A percentile compares a stretch with the other conserved stretches of the same genome.
These are phyloP conservation scores for Pammene aurita DNA, from an alignment of 2,888 invertebrate species.

Conservation along the genomic window DNA sequence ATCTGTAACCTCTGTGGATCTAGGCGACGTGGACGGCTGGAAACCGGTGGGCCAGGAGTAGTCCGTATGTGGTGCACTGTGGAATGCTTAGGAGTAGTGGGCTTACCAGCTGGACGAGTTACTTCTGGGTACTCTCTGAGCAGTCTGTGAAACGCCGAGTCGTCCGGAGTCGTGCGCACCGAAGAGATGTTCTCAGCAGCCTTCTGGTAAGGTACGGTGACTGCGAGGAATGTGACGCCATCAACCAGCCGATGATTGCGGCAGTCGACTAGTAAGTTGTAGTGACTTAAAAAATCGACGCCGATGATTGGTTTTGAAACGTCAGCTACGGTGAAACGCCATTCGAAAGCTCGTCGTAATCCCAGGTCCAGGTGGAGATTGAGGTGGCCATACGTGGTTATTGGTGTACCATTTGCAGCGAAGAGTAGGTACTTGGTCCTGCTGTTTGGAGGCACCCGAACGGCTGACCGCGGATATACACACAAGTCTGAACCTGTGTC, in stretches of 20 bases:
- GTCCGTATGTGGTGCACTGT: slow-evolving; percentile 46
- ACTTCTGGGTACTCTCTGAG: slow-evolving; percentile 7
- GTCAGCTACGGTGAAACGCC: slow-evolving; percentile 12
- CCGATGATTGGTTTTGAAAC: slow-evolving; percentile 10
- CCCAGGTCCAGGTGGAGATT: slow-evolving; percentile 6
- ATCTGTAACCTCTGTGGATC: slow-evolving; percentile 40
- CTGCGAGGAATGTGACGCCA: not conserved
- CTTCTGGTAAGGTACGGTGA: not conserved
- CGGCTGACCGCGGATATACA: slow-evolving; percentile 11
- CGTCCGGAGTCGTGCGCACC: not conserved
- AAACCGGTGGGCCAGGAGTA: slow-evolving; percentile 45
- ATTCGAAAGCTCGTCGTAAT: slow-evolving; percentile 6
- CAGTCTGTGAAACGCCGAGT: not conserved
- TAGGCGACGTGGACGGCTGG: slow-evolving; percentile 42
- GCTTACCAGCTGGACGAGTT: slow-evolving; percentile 14
- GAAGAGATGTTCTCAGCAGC: not conserved
- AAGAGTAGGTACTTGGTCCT: slow-evolving; percentile 2
- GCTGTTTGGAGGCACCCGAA: slow-evolving; percentile 7
- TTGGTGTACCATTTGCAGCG: slow-evolving; percentile 7
- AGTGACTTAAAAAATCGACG: slow-evolving; percentile 11
- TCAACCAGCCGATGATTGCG: slow-evolving; percentile 1
- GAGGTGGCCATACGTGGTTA: slow-evolving; percentile 7
- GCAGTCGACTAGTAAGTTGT: slow-evolving; percentile 3
- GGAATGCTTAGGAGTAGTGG: slow-evolving; percentile 40
- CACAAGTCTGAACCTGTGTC: slow-evolving; percentile 1